A percentile compares a stretch with the other conserved stretches of the same genome.
Evolutionary conservation across 2,113 vertebrate species (phyloP).

Genomic region (Toxotes jaculatrix): DNA sequence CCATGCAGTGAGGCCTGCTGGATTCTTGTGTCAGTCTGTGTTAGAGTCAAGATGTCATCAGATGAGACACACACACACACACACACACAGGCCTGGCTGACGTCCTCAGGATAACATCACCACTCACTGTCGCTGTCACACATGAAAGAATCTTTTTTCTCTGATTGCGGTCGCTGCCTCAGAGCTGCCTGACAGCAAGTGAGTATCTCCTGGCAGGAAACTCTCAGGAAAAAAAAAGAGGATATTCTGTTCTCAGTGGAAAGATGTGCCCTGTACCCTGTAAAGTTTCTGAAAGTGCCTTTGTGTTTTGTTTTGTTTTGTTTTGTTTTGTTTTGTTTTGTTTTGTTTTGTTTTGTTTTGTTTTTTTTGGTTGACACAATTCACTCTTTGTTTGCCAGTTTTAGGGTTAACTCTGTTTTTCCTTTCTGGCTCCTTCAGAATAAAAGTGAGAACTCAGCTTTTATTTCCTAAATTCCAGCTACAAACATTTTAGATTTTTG

Average conservation of each 20-base stretch:
- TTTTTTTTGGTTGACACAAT: too few species aligned
- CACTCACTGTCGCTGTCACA: constrained; percentile 56
- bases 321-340: too few species aligned
- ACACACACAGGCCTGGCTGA: constrained; percentile 22
- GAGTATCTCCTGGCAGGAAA: constrained; percentile 17
- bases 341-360: too few species aligned
- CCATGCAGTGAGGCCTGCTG: constrained; percentile 3
- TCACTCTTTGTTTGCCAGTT: too few species aligned
- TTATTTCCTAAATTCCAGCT: too few species aligned
- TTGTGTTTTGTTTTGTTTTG: neutral
- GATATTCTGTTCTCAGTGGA: constrained; percentile 21
- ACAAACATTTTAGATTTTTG: too few species aligned
- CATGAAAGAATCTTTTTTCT: constrained; percentile 23
- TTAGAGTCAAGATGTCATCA: constrained; percentile 53
- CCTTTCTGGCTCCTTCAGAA: too few species aligned
- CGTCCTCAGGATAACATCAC: constrained; percentile 40
- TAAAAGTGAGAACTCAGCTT: too few species aligned
- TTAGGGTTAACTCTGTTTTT: too few species aligned
- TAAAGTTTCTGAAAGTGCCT: constrained; percentile 15
- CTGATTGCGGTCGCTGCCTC: constrained; percentile 17
- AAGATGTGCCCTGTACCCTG: neutral
- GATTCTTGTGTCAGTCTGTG: constrained; percentile 22
- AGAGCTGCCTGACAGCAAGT: constrained; percentile 31
- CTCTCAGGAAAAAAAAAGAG: neutral
- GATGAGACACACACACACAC: constrained; percentile 39